Percentiles rank a stretch among this genome's conserved stretches.
These are phyloP conservation scores for Protaetia brevitarsis DNA, from an alignment of 1,140 invertebrate species.

Conservation along the genomic window DNA sequence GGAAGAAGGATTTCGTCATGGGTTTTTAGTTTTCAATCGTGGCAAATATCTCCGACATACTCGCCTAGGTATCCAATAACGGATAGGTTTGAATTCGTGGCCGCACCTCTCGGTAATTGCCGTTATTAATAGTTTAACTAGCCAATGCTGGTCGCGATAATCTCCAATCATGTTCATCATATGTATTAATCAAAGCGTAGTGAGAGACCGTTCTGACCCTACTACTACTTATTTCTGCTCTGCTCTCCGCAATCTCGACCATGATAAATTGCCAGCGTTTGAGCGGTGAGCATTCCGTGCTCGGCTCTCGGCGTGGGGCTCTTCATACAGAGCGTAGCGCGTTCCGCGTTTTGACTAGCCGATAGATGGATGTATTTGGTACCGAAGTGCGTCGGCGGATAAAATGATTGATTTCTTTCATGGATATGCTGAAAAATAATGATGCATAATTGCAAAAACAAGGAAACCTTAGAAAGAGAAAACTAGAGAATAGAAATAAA, in stretches of 20 bases:
- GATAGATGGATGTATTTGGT: too few species aligned
- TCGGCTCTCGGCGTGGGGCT: slow-evolving; percentile 1
- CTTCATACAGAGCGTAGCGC: background rate
- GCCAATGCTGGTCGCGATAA: slow-evolving; percentile 27
- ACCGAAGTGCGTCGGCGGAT: too few species aligned
- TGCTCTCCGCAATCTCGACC: slow-evolving; percentile 21
- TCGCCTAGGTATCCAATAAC: slow-evolving; percentile 18
- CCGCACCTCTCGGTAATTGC: slow-evolving; percentile 28
- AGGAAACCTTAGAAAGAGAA: too few species aligned
- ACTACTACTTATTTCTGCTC: slow-evolving; percentile 16
- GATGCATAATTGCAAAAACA: too few species aligned
- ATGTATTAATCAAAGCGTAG: slow-evolving; percentile 27
- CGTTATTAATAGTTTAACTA: slow-evolving; percentile 28
- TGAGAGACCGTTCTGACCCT: slow-evolving; percentile 16
- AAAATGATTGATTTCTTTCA: too few species aligned
- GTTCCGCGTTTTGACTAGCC: background rate
- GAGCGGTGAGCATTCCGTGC: background rate
- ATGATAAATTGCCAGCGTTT: slow-evolving; percentile 22
- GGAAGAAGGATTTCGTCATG: slow-evolving; percentile 5
- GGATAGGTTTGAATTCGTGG: slow-evolving; percentile 11
- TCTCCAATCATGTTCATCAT: slow-evolving; percentile 29
- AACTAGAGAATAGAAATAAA: too few species aligned
- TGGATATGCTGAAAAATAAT: too few species aligned
- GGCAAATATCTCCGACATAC: background rate
- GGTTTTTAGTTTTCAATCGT: slow-evolving; percentile 10